A percentile compares a stretch with the other conserved stretches of the same genome.
phyloP scores from a whole-genome alignment of 2,113 vertebrate genomes.

The Trogon surrucura region DNA sequence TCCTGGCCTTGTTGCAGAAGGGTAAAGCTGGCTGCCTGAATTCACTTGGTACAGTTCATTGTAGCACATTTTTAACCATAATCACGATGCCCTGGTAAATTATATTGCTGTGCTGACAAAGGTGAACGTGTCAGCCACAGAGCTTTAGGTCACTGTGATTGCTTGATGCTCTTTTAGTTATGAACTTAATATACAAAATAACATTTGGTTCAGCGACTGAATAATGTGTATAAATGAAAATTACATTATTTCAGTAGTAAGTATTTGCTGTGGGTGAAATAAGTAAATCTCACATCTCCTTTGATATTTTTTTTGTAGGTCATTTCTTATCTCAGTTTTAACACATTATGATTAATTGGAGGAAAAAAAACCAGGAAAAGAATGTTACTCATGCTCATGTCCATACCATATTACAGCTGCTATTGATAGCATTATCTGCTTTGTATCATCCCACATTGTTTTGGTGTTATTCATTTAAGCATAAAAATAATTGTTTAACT shows the following conservation, averaged over 20 bases:
- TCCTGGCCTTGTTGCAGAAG: accelerated
- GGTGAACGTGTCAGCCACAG: neutral
- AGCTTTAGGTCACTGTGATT: neutral
- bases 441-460: neutral
- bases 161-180: neutral
- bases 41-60: neutral
- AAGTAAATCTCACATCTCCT: neutral
- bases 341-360: neutral
- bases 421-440: neutral
- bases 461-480: neutral
- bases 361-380: neutral
- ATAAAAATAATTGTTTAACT: neutral
- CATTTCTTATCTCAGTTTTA: neutral
- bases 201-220: neutral
- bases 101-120: neutral
- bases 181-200: neutral
- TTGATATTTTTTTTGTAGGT: neutral
- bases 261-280: neutral
- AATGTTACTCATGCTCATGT: neutral
- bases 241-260: neutral
- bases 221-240: neutral
- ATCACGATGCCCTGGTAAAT: neutral
- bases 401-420: neutral
- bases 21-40: neutral
- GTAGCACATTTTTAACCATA: neutral